A percentile compares a stretch with the other conserved stretches of the same genome.
phyloP scores from a whole-genome alignment of 2,113 vertebrate genomes.

The Clarias batrachus region DNA sequence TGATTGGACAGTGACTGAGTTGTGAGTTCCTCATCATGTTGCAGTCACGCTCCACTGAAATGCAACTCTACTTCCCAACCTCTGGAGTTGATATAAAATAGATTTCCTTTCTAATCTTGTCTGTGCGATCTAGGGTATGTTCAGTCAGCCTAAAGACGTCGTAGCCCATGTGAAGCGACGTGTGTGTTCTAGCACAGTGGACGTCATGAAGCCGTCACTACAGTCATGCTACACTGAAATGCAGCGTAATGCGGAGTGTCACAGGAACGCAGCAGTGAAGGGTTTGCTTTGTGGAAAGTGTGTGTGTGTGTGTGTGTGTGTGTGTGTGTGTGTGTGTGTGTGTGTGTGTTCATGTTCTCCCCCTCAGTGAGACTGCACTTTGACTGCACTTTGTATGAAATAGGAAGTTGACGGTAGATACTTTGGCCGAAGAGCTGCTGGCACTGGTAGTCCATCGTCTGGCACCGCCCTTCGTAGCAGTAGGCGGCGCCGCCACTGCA shows the following conservation, averaged over 20 bases:
- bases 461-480: constrained; percentile 84
- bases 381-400: too few relatives aligned
- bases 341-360: neutral
- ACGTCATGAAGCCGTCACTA: too few relatives aligned
- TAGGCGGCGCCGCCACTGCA: constrained; percentile 73
- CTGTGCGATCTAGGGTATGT: too few relatives aligned
- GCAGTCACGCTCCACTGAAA: neutral
- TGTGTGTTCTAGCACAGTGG: too few relatives aligned
- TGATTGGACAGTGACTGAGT: too few relatives aligned
- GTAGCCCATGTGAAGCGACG: too few relatives aligned
- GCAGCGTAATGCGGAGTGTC: neutral
- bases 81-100: too few relatives aligned
- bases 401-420: constrained; percentile 48
- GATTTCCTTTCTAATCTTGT: too few relatives aligned
- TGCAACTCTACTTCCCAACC: too few relatives aligned
- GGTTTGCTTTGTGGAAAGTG: neutral
- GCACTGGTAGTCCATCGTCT: constrained; percentile 83
- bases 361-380: neutral
- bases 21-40: too few relatives aligned
- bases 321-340: too few relatives aligned
- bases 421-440: constrained; percentile 75
- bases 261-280: neutral
- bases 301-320: neutral
- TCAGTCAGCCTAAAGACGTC: too few relatives aligned
- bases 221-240: neutral